These are phyloP conservation scores for Chydorus sphaericus DNA, from an alignment of 2,888 invertebrate genomes.

Conservation along the genomic window DNA sequence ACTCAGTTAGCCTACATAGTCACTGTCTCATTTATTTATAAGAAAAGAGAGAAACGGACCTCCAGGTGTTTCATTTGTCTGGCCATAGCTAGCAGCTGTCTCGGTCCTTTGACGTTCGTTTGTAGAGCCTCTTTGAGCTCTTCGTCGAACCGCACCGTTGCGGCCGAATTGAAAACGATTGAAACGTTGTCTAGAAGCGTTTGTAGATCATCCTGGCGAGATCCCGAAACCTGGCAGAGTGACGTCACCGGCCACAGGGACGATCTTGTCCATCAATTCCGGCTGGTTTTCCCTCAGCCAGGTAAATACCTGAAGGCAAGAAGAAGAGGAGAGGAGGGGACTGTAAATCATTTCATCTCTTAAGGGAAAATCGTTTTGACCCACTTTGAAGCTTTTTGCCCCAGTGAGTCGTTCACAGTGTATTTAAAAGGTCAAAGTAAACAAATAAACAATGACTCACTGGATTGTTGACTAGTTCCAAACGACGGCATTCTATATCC, in stretches of 20 bases:
- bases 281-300: not conserved
- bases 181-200: conserved; percentile 16
- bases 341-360: too few relatives aligned
- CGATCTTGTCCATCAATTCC: not conserved
- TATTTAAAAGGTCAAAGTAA: not conserved
- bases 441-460: not conserved
- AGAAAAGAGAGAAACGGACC: conserved; percentile 22
- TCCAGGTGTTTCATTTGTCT: conserved; percentile 32
- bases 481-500: not conserved
- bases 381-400: too few relatives aligned
- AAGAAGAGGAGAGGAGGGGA: too few relatives aligned
- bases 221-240: not conserved
- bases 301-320: not conserved
- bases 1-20: too few relatives aligned
- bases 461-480: not conserved
- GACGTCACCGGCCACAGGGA: not conserved
- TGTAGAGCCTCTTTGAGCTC: conserved; percentile 34
- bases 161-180: conserved; percentile 41
- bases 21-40: not conserved
- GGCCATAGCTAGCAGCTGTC: conserved; percentile 34
- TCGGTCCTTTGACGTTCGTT: conserved; percentile 38
- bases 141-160: conserved; percentile 40
- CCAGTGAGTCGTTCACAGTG: too few relatives aligned
- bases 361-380: too few relatives aligned
- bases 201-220: not conserved